Evolutionary conservation across 2,888 invertebrate species (phyloP), one percentile per base, ranked within the genome.

Genomic region (Nomada fabriciana): DNA sequence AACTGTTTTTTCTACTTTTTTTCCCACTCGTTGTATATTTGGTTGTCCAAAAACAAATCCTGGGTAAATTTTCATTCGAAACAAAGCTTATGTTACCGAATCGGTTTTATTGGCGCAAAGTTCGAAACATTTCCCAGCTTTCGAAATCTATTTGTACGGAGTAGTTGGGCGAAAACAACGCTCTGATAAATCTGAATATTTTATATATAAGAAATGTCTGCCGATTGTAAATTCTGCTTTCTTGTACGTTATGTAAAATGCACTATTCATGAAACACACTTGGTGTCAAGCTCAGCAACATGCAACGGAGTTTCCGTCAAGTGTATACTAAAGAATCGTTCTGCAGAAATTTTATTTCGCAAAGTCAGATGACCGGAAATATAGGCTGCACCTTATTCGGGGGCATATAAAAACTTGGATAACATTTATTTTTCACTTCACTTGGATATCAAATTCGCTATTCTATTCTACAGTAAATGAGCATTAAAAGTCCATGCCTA

Each of bases 241-340:
- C 72, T 72, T 63, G 43, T 23, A 1, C 53, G 11, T 47, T 47
- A 36, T 47, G 13, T 47, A 55, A 57, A 69, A 69, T 47, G 52
- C 70, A 64, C n/a, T 70, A 63, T 64, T 77, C 57, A 36, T 36
- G 36, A 36, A 36, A 36, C 36, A 36, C 64, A 23, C 42, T 47
- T 25, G n/a, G 18, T 71, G 65, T 61, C 70, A 78, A 60, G 11
- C 5, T 64, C 76, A 71, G 71, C 20, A 1, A 47, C 53, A 60
- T 53, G 15, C 23, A 59, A 52, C n/a, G 9, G 42, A 69, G 25
- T 42, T 74, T 55, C 50, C 60, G 73, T 78, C 57, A 20, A 36
- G 60, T 53, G 11, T n/a, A n/a, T 63, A 42, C 10, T 2, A 15
- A n/a, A 52, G 50, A 55, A 60, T 42, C 50, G 43, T 29, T 36